Base-by-base conservation (phyloP, 35 echinoderm and acorn worm species). In the Holothuria glaberrima region DNA sequence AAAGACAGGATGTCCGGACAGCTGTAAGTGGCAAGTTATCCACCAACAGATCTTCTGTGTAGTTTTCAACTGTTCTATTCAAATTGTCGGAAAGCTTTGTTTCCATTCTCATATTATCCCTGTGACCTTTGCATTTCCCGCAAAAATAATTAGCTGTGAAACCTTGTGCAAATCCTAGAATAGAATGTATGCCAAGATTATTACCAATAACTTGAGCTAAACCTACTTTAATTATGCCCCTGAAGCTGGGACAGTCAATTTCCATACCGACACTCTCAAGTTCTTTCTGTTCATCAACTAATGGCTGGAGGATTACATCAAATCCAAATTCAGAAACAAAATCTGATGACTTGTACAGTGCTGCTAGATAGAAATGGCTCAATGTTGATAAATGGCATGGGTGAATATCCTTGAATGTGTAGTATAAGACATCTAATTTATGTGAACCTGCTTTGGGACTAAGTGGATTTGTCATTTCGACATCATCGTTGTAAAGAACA, bases 381-480 rank as follows among this genome's bases (percentile, higher is more conserved):
- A 92, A 75, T 21, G 46, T 86, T 24, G 24, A 69, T 1, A 78
- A 89, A 36, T 80, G 88, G n/a, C 13, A 18, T 48, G 30, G 33
- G 60, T 91, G 90, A 26, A 95, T 22, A 59, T 95, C 89, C 38
- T 86, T 59, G 20, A 86, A 62, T 67, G 46, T 90, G 90, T 83
- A 86, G 32, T 86, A 86, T 32, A 97, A 71, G 33, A 91, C 16
- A 12, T 89, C 95, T 5, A 97, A 30, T 86, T 97, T 97, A 58
- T 97, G 95, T 0, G 87, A 64, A 1, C 21, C 60, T 46, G 25
- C 77, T 91, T 93, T 91, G 17, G 35, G 46, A 2, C 91, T 91
- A 4, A 93, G 69, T 18, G 91, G 90, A 30, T 95, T 95, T 12
- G 31, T 76, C 19, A 96, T 88, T 69, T 90, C 87, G 28, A 92